Evolutionary conservation across 2,113 vertebrate genomes (phyloP).

Genomic region (Ornithorhynchus anatinus): DNA sequence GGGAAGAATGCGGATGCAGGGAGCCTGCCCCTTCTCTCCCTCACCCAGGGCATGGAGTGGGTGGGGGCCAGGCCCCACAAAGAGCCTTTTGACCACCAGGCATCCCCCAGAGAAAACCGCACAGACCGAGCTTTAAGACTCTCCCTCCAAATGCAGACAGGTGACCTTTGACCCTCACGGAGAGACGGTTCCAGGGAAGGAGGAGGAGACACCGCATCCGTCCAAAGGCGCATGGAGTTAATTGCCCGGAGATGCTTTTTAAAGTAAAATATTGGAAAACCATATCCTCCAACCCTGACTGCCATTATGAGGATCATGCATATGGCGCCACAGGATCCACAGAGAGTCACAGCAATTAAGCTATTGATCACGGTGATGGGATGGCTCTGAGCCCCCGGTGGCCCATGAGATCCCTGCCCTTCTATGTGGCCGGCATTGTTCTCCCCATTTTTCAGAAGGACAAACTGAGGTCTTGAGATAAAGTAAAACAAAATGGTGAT

Average conservation of each 20-base stretch:
- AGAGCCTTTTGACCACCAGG: conserved; percentile 61
- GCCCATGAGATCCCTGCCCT: neutral
- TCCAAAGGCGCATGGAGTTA: conserved; percentile 7
- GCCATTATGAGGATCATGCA: conserved; percentile 51
- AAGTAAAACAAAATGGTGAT: neutral
- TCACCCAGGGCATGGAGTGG: rapidly evolving
- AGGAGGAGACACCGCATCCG: neutral
- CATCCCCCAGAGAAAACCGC: neutral
- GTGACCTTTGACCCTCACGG: conserved; percentile 25
- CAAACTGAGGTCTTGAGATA: conserved; percentile 7
- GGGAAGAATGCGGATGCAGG: conserved; percentile 43
- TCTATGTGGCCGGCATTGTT: neutral
- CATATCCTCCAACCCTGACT: conserved; percentile 31
- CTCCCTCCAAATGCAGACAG: conserved; percentile 40
- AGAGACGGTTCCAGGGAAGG: neutral
- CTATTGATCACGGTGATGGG: conserved; percentile 27
- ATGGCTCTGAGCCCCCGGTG: neutral
- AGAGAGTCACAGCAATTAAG: conserved; percentile 45
- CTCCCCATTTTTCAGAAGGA: neutral
- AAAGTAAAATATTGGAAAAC: conserved; percentile 56
- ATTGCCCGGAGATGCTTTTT: conserved; percentile 39
- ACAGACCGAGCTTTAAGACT: conserved; percentile 22
- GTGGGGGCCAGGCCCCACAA: conserved; percentile 44
- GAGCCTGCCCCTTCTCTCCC: neutral
- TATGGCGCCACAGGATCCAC: neutral